A percentile compares a stretch with the other conserved stretches of the same genome.
Conservation (phyloP, 2,797 vertebrate species). For the Chaetophractus vellerosus region DNA sequence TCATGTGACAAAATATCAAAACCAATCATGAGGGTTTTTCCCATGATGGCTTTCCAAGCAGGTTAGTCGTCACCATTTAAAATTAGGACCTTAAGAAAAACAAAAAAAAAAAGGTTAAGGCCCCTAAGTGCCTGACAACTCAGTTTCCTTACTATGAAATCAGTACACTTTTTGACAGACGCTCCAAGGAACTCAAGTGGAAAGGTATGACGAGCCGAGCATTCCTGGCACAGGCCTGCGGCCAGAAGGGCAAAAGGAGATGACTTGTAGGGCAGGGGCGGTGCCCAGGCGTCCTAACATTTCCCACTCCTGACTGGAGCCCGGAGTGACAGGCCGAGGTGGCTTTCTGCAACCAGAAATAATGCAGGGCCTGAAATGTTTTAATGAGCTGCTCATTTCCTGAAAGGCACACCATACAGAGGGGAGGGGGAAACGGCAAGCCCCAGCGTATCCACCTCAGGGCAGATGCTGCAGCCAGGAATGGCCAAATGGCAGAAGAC, state of each 20-base stretch:
- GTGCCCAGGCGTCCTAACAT: neutral
- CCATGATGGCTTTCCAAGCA: slow-evolving; percentile 24
- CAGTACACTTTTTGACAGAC: neutral
- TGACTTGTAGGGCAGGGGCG: neutral
- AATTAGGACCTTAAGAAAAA: neutral
- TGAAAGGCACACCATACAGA: slow-evolving; percentile 26
- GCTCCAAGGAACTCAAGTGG: neutral
- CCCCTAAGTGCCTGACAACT: slow-evolving; percentile 30
- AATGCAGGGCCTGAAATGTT: neutral
- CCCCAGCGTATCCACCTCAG: neutral
- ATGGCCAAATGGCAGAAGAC: neutral
- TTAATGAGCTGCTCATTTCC: neutral
- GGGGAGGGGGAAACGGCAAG: neutral
- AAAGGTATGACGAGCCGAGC: slow-evolving; percentile 41
- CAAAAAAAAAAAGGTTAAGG: neutral
- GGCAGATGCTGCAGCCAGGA: neutral
- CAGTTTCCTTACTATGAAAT: slow-evolving; percentile 18
- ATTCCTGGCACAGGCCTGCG: neutral
- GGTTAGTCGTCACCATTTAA: neutral
- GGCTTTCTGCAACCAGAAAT: slow-evolving; percentile 47
- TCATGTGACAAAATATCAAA: neutral
- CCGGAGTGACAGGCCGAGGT: neutral
- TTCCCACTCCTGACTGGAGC: neutral
- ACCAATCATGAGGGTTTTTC: neutral
- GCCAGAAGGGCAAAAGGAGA: neutral